Evolutionary conservation across 2,888 invertebrate species (phyloP), one percentile per base, ranked within the genome.

Genomic region (Sylvicola cinctus): DNA sequence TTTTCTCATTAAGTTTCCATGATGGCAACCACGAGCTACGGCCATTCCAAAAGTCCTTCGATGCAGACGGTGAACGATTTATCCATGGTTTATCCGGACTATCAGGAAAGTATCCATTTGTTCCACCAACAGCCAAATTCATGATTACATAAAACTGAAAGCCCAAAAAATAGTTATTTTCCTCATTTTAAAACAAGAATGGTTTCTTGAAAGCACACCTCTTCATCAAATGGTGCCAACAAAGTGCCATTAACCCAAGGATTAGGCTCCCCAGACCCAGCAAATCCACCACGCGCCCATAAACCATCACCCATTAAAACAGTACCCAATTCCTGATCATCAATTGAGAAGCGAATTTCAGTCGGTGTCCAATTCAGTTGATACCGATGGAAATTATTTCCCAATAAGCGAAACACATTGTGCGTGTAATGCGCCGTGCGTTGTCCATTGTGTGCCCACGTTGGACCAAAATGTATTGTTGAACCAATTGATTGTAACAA

Each of bases 391-490:
- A 74, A 77, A 23, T 53, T 60, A 11, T 46, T 50, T 48, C 70
- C 57, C 43, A 58, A 69, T 3, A 66, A 66, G 17, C 8, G 5
- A 20, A 6, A 6, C n/a, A n/a, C n/a, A n/a, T n/a, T n/a, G n/a
- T n/a, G n/a, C n/a, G n/a, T n/a, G n/a, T n/a, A n/a, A n/a, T n/a
- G n/a, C n/a, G n/a, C n/a, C n/a, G n/a, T n/a, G n/a, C n/a, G n/a
- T n/a, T n/a, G n/a, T n/a, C n/a, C n/a, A n/a, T n/a, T n/a, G n/a
- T n/a, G n/a, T n/a, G 45, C 54, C 27, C 58, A 62, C 45, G 62
- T 63, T 5, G 74, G 74, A 3, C 76, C 77, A 52, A 64, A 77
- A 51, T 77, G 76, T n/a, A 77, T 53, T 0, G 75, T 75, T 6
- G 68, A 65, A 20, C 25, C 25, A 7, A 61, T 60, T 49, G n/a